Percentiles rank a stretch among this genome's conserved stretches.
phyloP scores from a whole-genome alignment of 2,113 vertebrate genomes.

The Tenebrosternarchus preto region DNA sequence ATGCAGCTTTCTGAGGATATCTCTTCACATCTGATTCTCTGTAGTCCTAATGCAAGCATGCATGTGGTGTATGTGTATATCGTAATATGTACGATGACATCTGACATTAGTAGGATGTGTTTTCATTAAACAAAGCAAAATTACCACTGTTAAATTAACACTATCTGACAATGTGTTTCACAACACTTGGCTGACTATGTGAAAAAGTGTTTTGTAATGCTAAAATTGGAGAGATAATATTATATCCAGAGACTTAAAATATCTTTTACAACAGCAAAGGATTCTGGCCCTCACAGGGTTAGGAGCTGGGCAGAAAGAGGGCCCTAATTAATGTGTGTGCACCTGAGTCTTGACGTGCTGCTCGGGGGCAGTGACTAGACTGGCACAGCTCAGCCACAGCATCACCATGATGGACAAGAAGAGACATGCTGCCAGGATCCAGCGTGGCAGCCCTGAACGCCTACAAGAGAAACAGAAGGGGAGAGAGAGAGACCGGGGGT shows the following conservation, averaged over 20 bases:
- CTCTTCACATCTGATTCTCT: neutral
- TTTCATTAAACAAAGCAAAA: neutral
- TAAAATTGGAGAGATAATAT: neutral
- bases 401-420: conserved; percentile 95
- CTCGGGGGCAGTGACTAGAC: conserved; percentile 88
- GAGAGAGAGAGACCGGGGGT: neutral
- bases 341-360: conserved; percentile 93
- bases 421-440: conserved; percentile 93
- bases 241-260: no score
- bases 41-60: neutral
- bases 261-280: no score
- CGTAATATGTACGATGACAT: no score
- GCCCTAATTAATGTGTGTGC: conserved; percentile 60
- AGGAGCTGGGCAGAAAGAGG: neutral
- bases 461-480: conserved; percentile 64
- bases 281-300: neutral
- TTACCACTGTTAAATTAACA: no score
- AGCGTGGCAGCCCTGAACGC: conserved; percentile 93
- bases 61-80: neutral
- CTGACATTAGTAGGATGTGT: no score
- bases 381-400: conserved; percentile 97
- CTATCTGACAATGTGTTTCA: no score
- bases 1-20: neutral
- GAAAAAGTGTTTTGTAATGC: no score
- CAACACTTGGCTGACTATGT: no score